Percentiles rank a stretch among this genome's conserved stretches.
Evolutionary conservation across 2,113 vertebrate genomes (phyloP).

Genomic region (Osmerus eperlanus): DNA sequence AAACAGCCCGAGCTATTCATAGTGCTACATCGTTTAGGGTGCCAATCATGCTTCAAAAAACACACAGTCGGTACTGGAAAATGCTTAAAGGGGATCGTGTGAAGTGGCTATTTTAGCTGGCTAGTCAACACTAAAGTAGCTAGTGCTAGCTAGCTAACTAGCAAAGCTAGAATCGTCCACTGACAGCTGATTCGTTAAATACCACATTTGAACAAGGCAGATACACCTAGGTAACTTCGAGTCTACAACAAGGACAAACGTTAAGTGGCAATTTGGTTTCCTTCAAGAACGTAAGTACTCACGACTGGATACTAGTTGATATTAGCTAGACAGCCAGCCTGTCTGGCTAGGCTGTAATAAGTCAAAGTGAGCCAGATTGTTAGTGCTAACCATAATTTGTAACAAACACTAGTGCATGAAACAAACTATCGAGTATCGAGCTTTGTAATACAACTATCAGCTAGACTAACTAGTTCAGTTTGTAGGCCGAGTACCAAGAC

Average conservation of each 20-base stretch:
- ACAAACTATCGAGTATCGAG: too few species aligned
- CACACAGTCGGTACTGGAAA: slow-evolving; percentile 54
- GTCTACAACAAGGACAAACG: background rate
- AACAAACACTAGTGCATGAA: too few species aligned
- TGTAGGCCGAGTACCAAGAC: too few species aligned
- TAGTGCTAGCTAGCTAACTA: slow-evolving; percentile 1
- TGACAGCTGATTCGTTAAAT: too few species aligned
- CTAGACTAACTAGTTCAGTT: too few species aligned
- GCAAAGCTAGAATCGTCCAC: background rate
- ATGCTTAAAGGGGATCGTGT: slow-evolving; percentile 65
- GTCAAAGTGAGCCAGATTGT: background rate
- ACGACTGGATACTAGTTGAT: background rate
- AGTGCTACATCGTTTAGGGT: slow-evolving; percentile 6
- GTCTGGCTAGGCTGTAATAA: background rate
- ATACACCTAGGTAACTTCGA: too few species aligned
- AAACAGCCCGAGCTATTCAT: slow-evolving; percentile 11
- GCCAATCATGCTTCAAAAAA: slow-evolving; percentile 65
- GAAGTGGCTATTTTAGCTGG: slow-evolving; percentile 60
- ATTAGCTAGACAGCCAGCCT: background rate
- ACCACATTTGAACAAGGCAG: background rate
- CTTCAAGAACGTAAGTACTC: background rate
- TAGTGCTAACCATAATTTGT: background rate
- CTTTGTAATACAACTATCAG: too few species aligned
- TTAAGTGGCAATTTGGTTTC: background rate
- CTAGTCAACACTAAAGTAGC: slow-evolving; percentile 40